A percentile compares a stretch with the other conserved stretches of the same genome.
Evolutionary conservation across 2,797 vertebrate genomes (phyloP).

Genomic region (Acanthis flammea): DNA sequence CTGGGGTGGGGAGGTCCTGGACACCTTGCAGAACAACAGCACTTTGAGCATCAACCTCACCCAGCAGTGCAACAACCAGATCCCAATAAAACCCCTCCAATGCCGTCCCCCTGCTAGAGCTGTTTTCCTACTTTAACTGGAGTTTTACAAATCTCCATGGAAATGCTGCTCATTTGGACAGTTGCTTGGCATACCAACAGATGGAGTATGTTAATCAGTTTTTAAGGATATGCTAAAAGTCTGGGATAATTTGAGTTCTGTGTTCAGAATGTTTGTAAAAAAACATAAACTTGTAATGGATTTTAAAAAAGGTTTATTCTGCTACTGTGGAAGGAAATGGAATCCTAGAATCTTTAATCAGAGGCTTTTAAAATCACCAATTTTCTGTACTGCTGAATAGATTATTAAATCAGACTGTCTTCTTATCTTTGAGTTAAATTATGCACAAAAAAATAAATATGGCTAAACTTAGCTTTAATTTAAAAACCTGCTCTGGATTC

Average conservation of each 20-base stretch:
- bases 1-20: not conserved
- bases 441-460: not conserved
- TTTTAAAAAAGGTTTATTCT: not conserved
- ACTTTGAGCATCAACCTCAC: not conserved
- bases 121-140: accelerated
- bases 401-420: not conserved
- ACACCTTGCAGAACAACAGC: not conserved
- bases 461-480: not conserved
- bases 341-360: not conserved
- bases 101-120: not conserved
- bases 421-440: not conserved
- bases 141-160: not conserved
- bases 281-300: not conserved
- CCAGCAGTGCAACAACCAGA: not conserved
- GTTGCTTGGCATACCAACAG: conserved; percentile 18
- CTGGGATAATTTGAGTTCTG: not conserved
- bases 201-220: conserved; percentile 34
- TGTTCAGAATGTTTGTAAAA: not conserved
- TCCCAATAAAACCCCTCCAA: not conserved
- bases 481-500: not conserved
- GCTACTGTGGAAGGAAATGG: not conserved
- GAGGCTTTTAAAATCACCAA: not conserved
- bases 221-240: not conserved
- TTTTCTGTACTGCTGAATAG: not conserved
- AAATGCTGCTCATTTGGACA: not conserved